Percentiles rank a stretch among this genome's conserved stretches.
Evolutionary conservation across 1,140 invertebrate genomes (phyloP).

Genomic region (Orius laevigatus): DNA sequence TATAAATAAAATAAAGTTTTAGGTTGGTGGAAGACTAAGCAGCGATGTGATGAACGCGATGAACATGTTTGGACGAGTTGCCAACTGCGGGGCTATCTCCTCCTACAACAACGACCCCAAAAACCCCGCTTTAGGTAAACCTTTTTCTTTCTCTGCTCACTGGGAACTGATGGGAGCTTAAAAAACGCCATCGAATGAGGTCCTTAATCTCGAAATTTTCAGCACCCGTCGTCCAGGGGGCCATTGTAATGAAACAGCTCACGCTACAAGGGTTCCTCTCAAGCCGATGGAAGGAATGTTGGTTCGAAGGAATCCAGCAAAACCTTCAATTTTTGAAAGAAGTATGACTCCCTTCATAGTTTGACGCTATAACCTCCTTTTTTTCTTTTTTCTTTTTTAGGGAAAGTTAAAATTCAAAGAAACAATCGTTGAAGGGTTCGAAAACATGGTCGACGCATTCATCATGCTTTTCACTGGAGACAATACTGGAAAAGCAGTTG

Average conservation of each 20-base stretch:
- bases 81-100: constrained; percentile 29
- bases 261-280: constrained; percentile 46
- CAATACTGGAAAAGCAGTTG: constrained; percentile 43
- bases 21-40: constrained; percentile 30
- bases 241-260: constrained; percentile 31
- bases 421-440: constrained; percentile 47
- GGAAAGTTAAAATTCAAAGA: constrained; percentile 48
- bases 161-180: neutral
- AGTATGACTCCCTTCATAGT: constrained; percentile 23
- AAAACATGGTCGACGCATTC: constrained; percentile 48
- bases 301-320: constrained; percentile 38
- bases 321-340: constrained; percentile 41
- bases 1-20: constrained; percentile 2
- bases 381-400: constrained; percentile 20
- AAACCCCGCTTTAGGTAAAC: neutral
- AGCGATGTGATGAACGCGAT: constrained; percentile 26
- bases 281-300: constrained; percentile 34
- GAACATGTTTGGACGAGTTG: constrained; percentile 26
- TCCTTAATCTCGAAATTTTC: constrained; percentile 14
- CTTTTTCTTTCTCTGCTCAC: neutral
- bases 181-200: neutral
- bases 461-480: constrained; percentile 38
- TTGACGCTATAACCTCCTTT: neutral
- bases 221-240: constrained; percentile 25
- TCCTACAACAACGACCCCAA: constrained; percentile 22